Evolutionary conservation across 1,140 invertebrate genomes (phyloP).

Genomic region (Apis cerana): DNA sequence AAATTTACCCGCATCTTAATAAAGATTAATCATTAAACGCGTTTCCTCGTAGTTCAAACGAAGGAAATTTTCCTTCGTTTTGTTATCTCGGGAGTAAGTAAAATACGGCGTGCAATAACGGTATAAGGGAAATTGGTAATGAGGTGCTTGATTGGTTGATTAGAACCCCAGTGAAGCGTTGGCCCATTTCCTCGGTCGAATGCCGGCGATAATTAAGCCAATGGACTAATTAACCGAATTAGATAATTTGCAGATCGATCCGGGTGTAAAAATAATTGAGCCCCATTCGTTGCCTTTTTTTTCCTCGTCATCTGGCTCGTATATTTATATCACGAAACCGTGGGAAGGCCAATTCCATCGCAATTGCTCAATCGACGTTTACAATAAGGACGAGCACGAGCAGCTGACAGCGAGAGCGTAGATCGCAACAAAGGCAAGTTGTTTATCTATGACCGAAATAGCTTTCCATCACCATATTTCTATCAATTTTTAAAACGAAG

Average conservation of each 20-base stretch:
- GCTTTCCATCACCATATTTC: no score
- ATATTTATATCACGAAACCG: constrained; percentile 47
- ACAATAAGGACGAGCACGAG: constrained; percentile 51
- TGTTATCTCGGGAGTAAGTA: neutral
- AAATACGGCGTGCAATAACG: neutral
- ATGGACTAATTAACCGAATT: constrained; percentile 80
- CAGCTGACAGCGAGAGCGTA: constrained; percentile 20
- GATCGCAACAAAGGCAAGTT: constrained; percentile 5
- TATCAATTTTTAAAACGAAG: neutral
- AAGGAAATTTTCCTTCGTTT: neutral
- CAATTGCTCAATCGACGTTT: constrained; percentile 72
- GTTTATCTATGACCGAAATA: no score
- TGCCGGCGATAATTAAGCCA: constrained; percentile 70
- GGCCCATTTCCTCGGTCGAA: neutral
- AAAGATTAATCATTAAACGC: no score
- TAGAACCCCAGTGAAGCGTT: neutral
- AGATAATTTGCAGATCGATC: constrained; percentile 76
- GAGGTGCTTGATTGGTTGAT: constrained; percentile 21
- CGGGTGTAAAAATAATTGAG: constrained; percentile 71
- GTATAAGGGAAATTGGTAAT: neutral
- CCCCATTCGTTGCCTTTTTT: constrained; percentile 23
- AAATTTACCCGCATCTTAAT: no score
- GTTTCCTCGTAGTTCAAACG: no score
- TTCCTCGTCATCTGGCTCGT: constrained; percentile 16
- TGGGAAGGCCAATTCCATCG: constrained; percentile 66